Evolutionary conservation across 2,113 vertebrate genomes (phyloP).

Genomic region (Nycticryphes semicollaris): DNA sequence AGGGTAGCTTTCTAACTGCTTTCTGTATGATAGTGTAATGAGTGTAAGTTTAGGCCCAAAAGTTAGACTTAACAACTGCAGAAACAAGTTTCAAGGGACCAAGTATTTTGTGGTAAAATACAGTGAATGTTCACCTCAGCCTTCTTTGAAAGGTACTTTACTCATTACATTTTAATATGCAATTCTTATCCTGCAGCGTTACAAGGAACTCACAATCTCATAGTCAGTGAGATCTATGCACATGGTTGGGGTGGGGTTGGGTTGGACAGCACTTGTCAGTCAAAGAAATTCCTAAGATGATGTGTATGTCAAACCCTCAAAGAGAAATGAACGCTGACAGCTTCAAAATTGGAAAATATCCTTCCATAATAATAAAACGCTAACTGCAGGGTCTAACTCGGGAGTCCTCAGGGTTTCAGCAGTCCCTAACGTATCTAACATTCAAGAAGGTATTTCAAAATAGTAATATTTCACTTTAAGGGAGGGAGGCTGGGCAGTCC

Average conservation of each 20-base stretch:
- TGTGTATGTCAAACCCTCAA: background rate
- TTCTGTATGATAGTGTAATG: background rate
- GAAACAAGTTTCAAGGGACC: background rate
- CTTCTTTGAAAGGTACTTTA: background rate
- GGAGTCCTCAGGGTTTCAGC: background rate
- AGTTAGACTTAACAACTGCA: background rate
- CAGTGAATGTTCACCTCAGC: rapidly evolving
- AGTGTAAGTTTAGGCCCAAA: background rate
- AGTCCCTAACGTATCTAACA: background rate
- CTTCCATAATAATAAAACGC: background rate
- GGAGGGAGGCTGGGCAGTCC: background rate
- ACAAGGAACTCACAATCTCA: rapidly evolving
- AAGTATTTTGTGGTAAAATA: background rate
- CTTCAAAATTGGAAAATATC: background rate
- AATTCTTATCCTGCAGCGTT: background rate
- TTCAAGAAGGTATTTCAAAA: background rate
- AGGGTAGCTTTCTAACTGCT: background rate
- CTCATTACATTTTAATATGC: background rate
- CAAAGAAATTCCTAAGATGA: background rate
- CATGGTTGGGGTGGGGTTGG: background rate
- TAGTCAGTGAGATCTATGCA: background rate
- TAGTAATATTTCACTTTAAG: background rate
- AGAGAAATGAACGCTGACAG: slow-evolving; percentile 1
- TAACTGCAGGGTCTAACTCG: background rate
- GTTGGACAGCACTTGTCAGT: background rate